These are phyloP conservation scores for Dorcus parallelipipedus DNA, from an alignment of 2,888 invertebrate species.

Conservation along the genomic window DNA sequence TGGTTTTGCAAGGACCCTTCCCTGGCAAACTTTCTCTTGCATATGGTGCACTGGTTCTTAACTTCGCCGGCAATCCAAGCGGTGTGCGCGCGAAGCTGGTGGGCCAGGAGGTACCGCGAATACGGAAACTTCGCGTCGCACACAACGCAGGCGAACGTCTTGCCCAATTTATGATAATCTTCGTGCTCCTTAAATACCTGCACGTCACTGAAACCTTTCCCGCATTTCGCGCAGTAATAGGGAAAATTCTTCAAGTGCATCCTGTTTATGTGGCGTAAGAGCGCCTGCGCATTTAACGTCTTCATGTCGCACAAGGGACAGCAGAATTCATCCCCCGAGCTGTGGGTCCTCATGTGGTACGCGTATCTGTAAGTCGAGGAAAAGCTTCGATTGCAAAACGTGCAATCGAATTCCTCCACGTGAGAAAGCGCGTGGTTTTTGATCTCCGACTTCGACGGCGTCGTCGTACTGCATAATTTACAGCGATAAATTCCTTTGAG, in stretches of 20 bases:
- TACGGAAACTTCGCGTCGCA: conserved; percentile 53
- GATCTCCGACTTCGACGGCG: conserved; percentile 13
- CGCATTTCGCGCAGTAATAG: conserved; percentile 54
- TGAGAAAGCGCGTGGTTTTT: conserved; percentile 20
- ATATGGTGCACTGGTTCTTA: conserved; percentile 42
- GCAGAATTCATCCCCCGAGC: conserved; percentile 34
- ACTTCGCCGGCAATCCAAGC: conserved; percentile 47
- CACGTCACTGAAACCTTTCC: conserved; percentile 55
- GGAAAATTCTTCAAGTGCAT: conserved; percentile 44
- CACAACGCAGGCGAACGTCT: conserved; percentile 52
- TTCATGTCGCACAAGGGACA: conserved; percentile 41
- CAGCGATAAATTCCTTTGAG: conserved; percentile 17
- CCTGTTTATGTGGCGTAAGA: conserved; percentile 40
- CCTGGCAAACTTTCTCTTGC: conserved; percentile 38
- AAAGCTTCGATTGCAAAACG: conserved; percentile 17
- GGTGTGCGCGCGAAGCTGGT: conserved; percentile 38
- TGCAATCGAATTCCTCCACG: conserved; percentile 18
- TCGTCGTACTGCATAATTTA: conserved; percentile 8
- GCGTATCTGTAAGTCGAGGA: conserved; percentile 14
- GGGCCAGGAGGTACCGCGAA: conserved; percentile 43
- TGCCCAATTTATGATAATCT: conserved; percentile 53
- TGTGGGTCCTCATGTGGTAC: conserved; percentile 21
- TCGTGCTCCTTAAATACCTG: conserved; percentile 55
- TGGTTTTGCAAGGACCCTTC: conserved; percentile 47
- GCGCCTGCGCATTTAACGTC: conserved; percentile 32